Evolutionary conservation across 2,888 invertebrate genomes (phyloP).

Genomic region (Nebria brevicollis): DNA sequence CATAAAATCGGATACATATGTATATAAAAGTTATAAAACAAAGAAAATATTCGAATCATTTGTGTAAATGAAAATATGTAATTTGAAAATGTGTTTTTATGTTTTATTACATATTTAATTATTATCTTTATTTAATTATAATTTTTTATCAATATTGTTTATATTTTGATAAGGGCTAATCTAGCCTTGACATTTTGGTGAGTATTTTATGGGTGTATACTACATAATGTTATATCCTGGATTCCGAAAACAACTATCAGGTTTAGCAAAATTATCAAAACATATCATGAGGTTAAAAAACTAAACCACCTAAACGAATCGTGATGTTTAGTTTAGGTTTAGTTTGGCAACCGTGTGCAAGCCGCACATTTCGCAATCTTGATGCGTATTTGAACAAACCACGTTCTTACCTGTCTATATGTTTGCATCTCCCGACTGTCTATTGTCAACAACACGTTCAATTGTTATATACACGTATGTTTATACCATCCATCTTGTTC

Average conservation of each 20-base stretch:
- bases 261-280: not conserved
- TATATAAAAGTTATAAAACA: slow-evolving; percentile 6
- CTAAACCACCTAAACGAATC: not conserved
- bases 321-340: not conserved
- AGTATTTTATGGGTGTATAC: not conserved
- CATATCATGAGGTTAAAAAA: not conserved
- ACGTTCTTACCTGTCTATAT: not conserved
- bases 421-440: not conserved
- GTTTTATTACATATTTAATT: not conserved
- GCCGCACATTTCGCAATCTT: not conserved
- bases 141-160: slow-evolving; percentile 2
- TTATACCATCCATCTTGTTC: not conserved
- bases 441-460: not conserved
- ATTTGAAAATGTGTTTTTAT: not conserved
- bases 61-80: not conserved
- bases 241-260: not conserved
- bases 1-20: not conserved
- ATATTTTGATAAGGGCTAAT: slow-evolving; percentile 12
- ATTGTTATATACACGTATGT: not conserved
- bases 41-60: not conserved
- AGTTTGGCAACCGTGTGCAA: not conserved
- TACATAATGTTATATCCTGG: not conserved
- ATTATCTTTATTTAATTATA: slow-evolving; percentile 1
- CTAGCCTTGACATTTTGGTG: slow-evolving; percentile 2
- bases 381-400: not conserved